A percentile compares a stretch with the other conserved stretches of the same genome.
Evolutionary conservation across 2,113 vertebrate genomes (phyloP).

Genomic region (Micronisus gabar): DNA sequence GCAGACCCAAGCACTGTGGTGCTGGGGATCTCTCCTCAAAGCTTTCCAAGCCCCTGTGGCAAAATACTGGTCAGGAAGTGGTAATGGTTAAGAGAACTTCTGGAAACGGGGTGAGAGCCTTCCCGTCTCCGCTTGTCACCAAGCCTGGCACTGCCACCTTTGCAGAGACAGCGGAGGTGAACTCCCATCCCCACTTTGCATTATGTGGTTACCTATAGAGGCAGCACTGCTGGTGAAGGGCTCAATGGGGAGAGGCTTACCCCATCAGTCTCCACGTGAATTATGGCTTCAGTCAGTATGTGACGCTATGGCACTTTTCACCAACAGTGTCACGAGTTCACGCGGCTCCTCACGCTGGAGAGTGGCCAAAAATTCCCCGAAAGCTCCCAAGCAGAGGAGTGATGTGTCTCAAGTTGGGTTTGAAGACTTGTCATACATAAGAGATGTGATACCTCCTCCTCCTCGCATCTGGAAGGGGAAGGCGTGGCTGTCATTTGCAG

Average conservation of each 20-base stretch:
- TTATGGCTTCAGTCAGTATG: not conserved
- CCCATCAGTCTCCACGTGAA: not conserved
- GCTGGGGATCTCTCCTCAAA: not conserved
- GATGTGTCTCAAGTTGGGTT: not conserved
- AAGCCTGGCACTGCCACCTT: not conserved
- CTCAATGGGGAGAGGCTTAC: not conserved
- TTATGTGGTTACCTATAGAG: not conserved
- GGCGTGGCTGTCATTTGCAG: not conserved
- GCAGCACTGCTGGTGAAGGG: not conserved
- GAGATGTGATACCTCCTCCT: not conserved
- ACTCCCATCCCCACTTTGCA: accelerated
- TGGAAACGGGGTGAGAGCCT: not conserved
- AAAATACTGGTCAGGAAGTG: not conserved
- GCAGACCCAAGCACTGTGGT: not conserved
- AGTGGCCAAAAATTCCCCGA: not conserved
- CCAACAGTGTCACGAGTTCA: accelerated
- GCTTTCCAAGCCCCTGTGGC: not conserved
- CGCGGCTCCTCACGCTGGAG: not conserved
- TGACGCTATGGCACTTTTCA: not conserved
- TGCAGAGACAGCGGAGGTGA: accelerated
- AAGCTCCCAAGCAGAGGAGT: not conserved
- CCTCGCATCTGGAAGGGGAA: not conserved
- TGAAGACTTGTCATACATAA: not conserved
- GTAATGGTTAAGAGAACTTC: not conserved
- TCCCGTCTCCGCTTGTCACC: accelerated